Evolutionary conservation across 2,797 vertebrate genomes (phyloP).

Genomic region (Pseudopleuronectes americanus): DNA sequence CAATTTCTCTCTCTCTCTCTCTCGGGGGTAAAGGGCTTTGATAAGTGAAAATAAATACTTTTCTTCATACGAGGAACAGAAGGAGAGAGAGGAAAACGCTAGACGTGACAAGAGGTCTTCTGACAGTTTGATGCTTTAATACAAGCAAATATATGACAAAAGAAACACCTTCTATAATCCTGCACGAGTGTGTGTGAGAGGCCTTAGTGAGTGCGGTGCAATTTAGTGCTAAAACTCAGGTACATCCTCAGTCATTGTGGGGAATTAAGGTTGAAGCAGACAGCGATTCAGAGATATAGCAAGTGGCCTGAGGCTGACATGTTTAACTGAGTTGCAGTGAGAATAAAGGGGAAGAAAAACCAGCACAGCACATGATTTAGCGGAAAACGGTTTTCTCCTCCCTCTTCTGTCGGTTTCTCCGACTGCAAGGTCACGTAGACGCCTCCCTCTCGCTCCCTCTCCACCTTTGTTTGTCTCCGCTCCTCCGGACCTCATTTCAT

Average conservation of each 20-base stretch:
- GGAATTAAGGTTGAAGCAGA: constrained; percentile 38
- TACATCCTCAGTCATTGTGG: constrained; percentile 32
- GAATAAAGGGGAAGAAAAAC: constrained; percentile 9
- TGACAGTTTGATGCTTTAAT: constrained; percentile 69
- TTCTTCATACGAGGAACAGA: constrained; percentile 75
- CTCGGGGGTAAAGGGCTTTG: constrained; percentile 81
- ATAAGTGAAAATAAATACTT: constrained; percentile 86
- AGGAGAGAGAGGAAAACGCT: constrained; percentile 49
- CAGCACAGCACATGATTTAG: constrained; percentile 64
- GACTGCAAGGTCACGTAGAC: constrained; percentile 70
- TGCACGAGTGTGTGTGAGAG: constrained; percentile 6
- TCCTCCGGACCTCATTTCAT: constrained; percentile 76
- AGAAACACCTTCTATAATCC: constrained; percentile 26
- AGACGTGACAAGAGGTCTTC: constrained; percentile 62
- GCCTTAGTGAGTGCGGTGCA: constrained; percentile 20
- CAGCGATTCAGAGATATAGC: constrained; percentile 43
- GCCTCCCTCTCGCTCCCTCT: constrained; percentile 43
- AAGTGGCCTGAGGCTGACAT: constrained; percentile 45
- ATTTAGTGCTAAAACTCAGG: constrained; percentile 46
- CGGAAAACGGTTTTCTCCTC: constrained; percentile 59
- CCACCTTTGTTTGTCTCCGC: constrained; percentile 70
- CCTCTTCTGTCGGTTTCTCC: constrained; percentile 62
- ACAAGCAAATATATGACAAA: constrained; percentile 59
- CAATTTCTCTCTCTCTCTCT: constrained; percentile 67
- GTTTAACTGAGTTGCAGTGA: constrained; percentile 62